Base-by-base conservation (phyloP, 2,797 vertebrate genomes). In the Liasis olivaceus region DNA sequence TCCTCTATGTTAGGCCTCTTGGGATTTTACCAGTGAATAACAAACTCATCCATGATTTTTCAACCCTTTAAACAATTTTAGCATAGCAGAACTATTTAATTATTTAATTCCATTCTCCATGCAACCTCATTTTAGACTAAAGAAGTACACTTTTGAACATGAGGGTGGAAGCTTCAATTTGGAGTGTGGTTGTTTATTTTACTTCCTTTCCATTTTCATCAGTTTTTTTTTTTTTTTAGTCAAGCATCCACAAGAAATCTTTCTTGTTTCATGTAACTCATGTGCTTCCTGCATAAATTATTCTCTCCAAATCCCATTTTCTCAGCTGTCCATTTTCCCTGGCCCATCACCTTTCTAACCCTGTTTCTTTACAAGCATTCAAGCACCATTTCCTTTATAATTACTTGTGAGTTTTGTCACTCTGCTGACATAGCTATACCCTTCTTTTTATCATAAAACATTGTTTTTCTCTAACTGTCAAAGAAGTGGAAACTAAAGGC, bases 221-320 rank as follows among this genome's bases (percentile, higher is more conserved):
- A 28, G 5, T 22, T 36, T 66, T 77, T 72, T 60, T 72, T 60
- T 3, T 42, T 1, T 42, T 31, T 77, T 66, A 89, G 22, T 85
- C 51, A 89, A 85, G 9, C n/a, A 56, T 12, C 31, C 0, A 0
- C 66, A 85, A 59, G 90, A 93, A 93, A 88, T 66, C 15, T 5
- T 1, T 91, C 93, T 93, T 88, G 92, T 94, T 90, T 89, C 42
- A 0, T 81, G 2, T 14, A 85, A 1, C 85, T 90, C 28, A 91
- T 24, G 2, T 90, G 66, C 5, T 20, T 89, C 88, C 92, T 51
- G 22, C 31, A 85, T 95, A 90, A 91, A 60, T 4, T 11, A 88
- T 17, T 91, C 7, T 42, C 13, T 92, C 89, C 84, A 93, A 92
- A 92, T 93, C 88, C 90, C 13, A 60, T 60, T 93, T 93, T 31